Base-by-base conservation (phyloP, 2,888 invertebrate species). In the Epinotia brunnichana region DNA sequence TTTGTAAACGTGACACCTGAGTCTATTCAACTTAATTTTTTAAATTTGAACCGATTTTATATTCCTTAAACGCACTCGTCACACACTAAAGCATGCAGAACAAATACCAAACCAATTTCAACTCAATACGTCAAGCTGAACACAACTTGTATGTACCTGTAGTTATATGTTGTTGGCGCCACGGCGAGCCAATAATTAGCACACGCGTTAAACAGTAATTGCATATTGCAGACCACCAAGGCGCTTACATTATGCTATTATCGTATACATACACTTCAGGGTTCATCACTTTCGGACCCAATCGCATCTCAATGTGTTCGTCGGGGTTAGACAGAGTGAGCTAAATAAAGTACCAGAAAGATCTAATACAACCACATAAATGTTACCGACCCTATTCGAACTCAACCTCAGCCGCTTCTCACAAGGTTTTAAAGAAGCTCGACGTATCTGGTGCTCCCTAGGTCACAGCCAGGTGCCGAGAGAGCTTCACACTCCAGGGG, bases 141-240 rank as follows among this genome's bases (percentile, higher is more conserved):
- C 2, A n/a, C 48, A n/a, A n/a, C 48, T 5, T 62, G 24, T 64
- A 19, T 39, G 17, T 53, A 44, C 5, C 51, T 17, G 35, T 64
- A 64, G 29, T 2, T 53, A n/a, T 21, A 48, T 10, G 48, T n/a
- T 15, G 53, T 64, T 35, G 53, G 62, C 62, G 48, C 63, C 63
- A 24, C 7, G n/a, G 11, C 63, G 53, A 35, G 53, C 63, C 63
- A 64, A 53, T 64, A 64, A 64, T 64, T 53, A 64, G 35, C 63
- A 64, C 63, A 64, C 7, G 63, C 53, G 61, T 44, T 3, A 39
- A 19, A 53, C 63, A 29, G 35, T 53, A 35, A 64, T 64, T 64
- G 35, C 53, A n/a, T 51, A 53, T 64, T 53, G 35, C 19, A 19
- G 63, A 64, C 63, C 63, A 53, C 35, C 35, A 39, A 53, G 35